Evolutionary conservation across 1,140 invertebrate genomes (phyloP).

Genomic region (Cyclargus thomasi): DNA sequence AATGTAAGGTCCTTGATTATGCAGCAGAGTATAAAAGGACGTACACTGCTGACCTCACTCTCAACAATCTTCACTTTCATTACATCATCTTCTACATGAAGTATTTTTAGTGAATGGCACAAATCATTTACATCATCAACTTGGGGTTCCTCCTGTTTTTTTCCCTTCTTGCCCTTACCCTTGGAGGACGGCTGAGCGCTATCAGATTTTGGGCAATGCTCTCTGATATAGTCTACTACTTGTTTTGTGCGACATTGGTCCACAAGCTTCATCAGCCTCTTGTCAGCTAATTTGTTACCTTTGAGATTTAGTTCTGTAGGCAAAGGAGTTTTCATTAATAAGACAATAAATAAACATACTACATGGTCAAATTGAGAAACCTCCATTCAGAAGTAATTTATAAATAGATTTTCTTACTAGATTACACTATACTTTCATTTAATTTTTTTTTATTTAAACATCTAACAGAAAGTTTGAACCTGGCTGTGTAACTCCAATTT

Average conservation of each 20-base stretch:
- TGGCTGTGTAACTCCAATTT: slow-evolving; percentile 27
- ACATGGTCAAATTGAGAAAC: too few species aligned
- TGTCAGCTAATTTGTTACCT: slow-evolving; percentile 83
- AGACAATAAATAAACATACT: too few species aligned
- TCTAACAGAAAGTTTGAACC: too few species aligned
- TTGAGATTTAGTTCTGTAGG: slow-evolving; percentile 78
- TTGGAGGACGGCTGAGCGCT: slow-evolving; percentile 53
- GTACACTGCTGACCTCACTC: slow-evolving; percentile 74
- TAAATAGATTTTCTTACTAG: too few species aligned
- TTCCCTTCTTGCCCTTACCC: slow-evolving; percentile 71
- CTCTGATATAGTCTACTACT: slow-evolving; percentile 80
- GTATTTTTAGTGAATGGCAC: slow-evolving; percentile 66
- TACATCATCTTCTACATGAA: slow-evolving; percentile 76
- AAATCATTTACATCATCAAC: slow-evolving; percentile 48
- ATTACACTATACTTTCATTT: too few species aligned
- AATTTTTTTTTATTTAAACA: too few species aligned
- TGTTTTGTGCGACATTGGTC: slow-evolving; percentile 83
- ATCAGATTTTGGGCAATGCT: slow-evolving; percentile 75
- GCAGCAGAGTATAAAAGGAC: slow-evolving; percentile 85
- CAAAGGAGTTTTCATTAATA: background rate
- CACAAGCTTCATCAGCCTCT: slow-evolving; percentile 82
- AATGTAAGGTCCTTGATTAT: slow-evolving; percentile 81
- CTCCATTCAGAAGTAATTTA: too few species aligned
- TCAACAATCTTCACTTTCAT: slow-evolving; percentile 76
- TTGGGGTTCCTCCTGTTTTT: slow-evolving; percentile 54